A percentile compares a stretch with the other conserved stretches of the same genome.
phyloP scores from a whole-genome alignment of 2,797 vertebrate species.

The Parauchenoglanis punctatus region DNA sequence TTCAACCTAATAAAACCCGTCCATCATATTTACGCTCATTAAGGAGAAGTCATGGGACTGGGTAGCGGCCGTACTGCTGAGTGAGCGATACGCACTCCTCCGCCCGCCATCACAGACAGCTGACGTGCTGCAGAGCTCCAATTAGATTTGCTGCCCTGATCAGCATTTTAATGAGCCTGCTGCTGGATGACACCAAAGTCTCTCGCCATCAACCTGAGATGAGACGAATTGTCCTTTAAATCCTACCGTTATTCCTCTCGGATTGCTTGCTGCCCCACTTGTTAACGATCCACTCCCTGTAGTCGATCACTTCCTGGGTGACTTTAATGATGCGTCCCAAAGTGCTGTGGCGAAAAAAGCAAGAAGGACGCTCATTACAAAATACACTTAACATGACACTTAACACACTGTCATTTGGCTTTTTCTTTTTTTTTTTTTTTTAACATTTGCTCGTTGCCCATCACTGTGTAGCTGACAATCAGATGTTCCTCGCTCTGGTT shows the following conservation, averaged over 20 bases:
- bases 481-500: too few relatives aligned
- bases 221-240: background rate
- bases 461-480: too few relatives aligned
- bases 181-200: background rate
- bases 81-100: constrained; percentile 3
- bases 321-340: constrained; percentile 95
- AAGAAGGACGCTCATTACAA: background rate
- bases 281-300: constrained; percentile 95
- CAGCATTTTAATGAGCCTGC: constrained; percentile 35
- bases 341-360: constrained; percentile 75
- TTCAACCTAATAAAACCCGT: constrained; percentile 6
- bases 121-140: constrained; percentile 22
- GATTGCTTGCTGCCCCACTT: constrained; percentile 87
- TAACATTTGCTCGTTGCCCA: too few relatives aligned
- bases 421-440: background rate
- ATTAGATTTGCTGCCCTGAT: constrained; percentile 28
- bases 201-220: background rate
- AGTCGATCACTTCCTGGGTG: constrained; percentile 95
- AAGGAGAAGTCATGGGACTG: background rate
- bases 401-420: background rate
- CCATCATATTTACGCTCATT: constrained; percentile 21
- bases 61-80: constrained; percentile 10
- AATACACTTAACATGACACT: background rate
- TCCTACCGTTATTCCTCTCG: constrained; percentile 79
- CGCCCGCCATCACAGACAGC: background rate